A percentile compares a stretch with the other conserved stretches of the same genome.
Conservation (phyloP, 2,888 invertebrate genomes). For the Stenodema calcarata region DNA sequence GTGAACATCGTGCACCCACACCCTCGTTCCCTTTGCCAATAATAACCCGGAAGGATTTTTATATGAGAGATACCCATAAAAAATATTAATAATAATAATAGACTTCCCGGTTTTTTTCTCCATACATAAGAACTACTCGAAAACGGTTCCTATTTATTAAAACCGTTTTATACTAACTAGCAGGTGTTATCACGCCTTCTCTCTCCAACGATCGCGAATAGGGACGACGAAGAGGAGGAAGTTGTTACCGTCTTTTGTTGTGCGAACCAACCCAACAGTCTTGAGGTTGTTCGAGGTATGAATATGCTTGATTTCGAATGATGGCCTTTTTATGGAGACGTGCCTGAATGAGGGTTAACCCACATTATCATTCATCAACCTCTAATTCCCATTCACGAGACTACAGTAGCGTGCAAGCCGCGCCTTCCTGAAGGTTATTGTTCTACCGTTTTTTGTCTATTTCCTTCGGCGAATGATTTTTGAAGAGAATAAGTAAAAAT, state of each 20-base stretch:
- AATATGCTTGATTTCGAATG: background rate
- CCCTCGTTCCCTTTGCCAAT: background rate
- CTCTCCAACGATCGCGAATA: background rate
- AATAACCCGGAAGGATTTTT: conserved; percentile 30
- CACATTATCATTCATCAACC: background rate
- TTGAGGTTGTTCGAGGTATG: background rate
- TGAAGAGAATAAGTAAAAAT: too few relatives aligned
- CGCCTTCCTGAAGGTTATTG: too few relatives aligned
- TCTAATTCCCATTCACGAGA: background rate
- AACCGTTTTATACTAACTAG: background rate
- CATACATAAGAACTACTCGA: background rate
- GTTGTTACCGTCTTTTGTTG: background rate
- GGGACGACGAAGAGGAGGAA: background rate
- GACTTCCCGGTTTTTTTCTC: background rate
- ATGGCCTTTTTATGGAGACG: background rate
- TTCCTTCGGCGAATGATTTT: too few relatives aligned
- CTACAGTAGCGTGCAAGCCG: too few relatives aligned
- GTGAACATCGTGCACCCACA: background rate
- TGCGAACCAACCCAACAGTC: background rate
- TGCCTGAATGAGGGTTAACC: background rate
- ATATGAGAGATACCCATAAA: background rate
- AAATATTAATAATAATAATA: background rate
- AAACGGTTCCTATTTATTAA: background rate
- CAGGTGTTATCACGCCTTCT: background rate
- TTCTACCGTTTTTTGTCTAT: too few relatives aligned